phyloP scores from a whole-genome alignment of 2,797 vertebrate genomes.

The Gymnoscopelus braueri region DNA sequence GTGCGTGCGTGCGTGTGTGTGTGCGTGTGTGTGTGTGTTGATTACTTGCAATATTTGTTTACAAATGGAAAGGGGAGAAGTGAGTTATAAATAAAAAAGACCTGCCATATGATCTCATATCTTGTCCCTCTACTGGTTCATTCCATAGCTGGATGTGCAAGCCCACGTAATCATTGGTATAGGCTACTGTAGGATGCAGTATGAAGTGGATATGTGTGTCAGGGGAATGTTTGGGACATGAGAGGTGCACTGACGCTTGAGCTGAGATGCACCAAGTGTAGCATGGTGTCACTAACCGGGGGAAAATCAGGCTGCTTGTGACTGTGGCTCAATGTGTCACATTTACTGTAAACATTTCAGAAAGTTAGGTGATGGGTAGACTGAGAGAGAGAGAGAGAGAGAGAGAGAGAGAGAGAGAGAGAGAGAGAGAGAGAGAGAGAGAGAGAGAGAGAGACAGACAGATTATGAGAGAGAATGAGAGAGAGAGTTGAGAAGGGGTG shows the following conservation, averaged over 20 bases:
- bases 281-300: background rate
- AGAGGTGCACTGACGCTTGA: background rate
- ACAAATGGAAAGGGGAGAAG: constrained; percentile 73
- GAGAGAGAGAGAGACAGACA: too few relatives aligned
- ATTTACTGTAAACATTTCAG: constrained; percentile 30
- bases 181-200: too few relatives aligned
- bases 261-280: too few relatives aligned
- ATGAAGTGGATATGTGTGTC: background rate
- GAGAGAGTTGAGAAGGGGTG: too few relatives aligned
- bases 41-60: constrained; percentile 65
- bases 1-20: too few relatives aligned
- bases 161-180: constrained; percentile 35
- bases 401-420: background rate
- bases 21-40: constrained; percentile 23
- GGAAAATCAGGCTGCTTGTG: constrained; percentile 6
- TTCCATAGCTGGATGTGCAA: constrained; percentile 34
- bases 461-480: too few relatives aligned
- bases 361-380: background rate
- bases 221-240: background rate
- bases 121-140: constrained; percentile 25
- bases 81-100: constrained; percentile 72
- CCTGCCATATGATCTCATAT: constrained; percentile 52
- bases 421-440: too few relatives aligned
- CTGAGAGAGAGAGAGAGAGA: too few relatives aligned
- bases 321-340: background rate